These are phyloP conservation scores for Melanotaenia parkinsoni DNA, from an alignment of 2,797 vertebrate species.

Conservation along the genomic window DNA sequence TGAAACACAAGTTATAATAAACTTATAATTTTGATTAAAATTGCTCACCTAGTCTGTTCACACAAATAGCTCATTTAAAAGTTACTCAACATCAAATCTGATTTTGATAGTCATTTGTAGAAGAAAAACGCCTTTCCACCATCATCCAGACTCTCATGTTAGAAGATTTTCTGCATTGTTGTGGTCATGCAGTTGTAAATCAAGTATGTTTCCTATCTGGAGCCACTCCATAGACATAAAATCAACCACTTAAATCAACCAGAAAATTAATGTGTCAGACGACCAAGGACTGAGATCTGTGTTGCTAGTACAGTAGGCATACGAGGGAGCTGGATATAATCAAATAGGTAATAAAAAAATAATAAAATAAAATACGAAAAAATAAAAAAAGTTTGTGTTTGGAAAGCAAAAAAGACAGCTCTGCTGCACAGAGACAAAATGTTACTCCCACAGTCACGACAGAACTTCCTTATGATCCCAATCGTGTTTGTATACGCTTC, in stretches of 20 bases:
- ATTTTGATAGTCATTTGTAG: not conserved
- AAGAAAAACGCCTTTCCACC: not conserved
- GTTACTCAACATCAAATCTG: not conserved
- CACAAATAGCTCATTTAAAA: not conserved
- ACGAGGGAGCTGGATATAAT: slow-evolving; percentile 4
- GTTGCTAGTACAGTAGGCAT: not conserved
- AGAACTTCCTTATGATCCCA: not conserved
- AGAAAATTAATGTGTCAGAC: too few relatives aligned
- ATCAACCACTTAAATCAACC: not conserved
- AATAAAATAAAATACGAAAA: too few relatives aligned
- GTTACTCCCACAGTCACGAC: not conserved
- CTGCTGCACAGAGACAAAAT: not conserved
- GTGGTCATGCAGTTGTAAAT: not conserved
- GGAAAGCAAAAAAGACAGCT: not conserved
- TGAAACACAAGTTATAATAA: not conserved
- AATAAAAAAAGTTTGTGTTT: not conserved
- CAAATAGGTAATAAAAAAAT: not conserved
- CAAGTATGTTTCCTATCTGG: not conserved
- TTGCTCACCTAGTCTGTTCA: not conserved
- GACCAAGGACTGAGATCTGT: not conserved
- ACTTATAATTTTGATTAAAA: not conserved
- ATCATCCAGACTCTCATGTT: not conserved
- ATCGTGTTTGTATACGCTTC: not conserved
- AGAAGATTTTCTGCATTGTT: not conserved
- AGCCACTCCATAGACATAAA: not conserved